phyloP scores from a whole-genome alignment of 2,113 vertebrate genomes.

The Equus quagga region DNA sequence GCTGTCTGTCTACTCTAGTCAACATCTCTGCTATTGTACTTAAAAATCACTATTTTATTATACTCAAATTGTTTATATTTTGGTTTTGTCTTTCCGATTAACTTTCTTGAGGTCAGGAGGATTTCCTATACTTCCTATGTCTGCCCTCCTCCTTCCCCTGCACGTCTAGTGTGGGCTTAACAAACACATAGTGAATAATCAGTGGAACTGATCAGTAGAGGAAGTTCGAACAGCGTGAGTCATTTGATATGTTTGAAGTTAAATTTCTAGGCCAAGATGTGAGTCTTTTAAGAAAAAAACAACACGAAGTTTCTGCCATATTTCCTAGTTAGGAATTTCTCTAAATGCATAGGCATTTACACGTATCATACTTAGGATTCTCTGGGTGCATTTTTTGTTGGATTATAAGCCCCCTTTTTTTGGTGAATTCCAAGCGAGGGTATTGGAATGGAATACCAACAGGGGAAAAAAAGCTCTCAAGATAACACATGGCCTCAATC shows the following conservation, averaged over 20 bases:
- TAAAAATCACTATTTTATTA: not conserved
- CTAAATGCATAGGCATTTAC: not conserved
- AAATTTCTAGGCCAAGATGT: conserved; percentile 28
- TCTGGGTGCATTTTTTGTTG: not conserved
- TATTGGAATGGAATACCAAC: conserved; percentile 21
- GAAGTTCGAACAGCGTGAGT: not conserved
- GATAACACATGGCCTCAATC: conserved; percentile 64
- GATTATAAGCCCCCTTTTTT: not conserved
- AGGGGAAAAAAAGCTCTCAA: not conserved
- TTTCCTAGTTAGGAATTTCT: conserved; percentile 26
- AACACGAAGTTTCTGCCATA: not conserved
- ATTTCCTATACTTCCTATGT: not conserved
- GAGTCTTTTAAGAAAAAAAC: not conserved
- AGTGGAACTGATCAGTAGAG: not conserved
- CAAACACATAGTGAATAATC: not conserved
- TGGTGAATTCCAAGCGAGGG: not conserved
- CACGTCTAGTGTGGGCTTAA: not conserved
- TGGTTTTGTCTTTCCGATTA: not conserved
- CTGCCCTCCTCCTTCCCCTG: not conserved
- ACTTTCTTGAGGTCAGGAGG: not conserved
- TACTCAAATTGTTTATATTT: not conserved
- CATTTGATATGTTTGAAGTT: not conserved
- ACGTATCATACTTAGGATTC: not conserved
- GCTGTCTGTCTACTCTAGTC: not conserved
- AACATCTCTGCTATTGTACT: not conserved